phyloP scores from a whole-genome alignment of 2,888 invertebrate species.

The Erebia epiphron region DNA sequence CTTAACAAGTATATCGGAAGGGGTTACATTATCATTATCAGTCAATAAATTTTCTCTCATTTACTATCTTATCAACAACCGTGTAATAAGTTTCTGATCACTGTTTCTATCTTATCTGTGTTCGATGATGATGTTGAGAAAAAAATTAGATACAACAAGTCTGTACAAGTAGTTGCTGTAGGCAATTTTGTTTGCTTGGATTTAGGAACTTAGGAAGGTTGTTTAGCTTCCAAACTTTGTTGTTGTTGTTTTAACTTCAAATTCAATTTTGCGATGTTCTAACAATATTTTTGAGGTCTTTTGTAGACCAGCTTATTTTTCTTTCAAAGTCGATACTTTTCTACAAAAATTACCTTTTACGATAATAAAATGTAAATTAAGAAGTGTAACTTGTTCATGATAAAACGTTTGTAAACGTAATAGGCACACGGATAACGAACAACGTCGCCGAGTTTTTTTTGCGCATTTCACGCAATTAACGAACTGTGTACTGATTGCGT shows the following conservation, averaged over 20 bases:
- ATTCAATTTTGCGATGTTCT: not conserved
- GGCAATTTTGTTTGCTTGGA: too few species aligned
- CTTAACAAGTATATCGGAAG: not conserved
- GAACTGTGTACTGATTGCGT: too few species aligned
- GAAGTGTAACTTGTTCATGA: not conserved
- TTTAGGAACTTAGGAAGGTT: too few species aligned
- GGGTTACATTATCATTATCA: not conserved
- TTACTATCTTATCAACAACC: slow-evolving; percentile 2
- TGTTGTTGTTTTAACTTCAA: not conserved
- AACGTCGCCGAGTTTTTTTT: too few species aligned
- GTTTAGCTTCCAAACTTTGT: too few species aligned
- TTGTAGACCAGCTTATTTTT: too few species aligned
- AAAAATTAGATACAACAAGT: too few species aligned
- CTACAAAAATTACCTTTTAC: not conserved
- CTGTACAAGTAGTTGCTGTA: too few species aligned
- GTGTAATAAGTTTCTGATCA: not conserved
- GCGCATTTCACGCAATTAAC: too few species aligned
- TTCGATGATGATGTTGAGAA: not conserved
- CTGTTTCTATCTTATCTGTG: not conserved
- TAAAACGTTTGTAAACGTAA: not conserved
- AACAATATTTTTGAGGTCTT: too few species aligned
- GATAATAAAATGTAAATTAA: not conserved
- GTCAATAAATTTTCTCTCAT: slow-evolving; percentile 7
- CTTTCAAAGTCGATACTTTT: not conserved
- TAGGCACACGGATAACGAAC: not conserved